Percentiles rank a stretch among this genome's conserved stretches.
These are phyloP conservation scores for Procavia capensis DNA, from an alignment of 2,113 vertebrate species.

Conservation along the genomic window DNA sequence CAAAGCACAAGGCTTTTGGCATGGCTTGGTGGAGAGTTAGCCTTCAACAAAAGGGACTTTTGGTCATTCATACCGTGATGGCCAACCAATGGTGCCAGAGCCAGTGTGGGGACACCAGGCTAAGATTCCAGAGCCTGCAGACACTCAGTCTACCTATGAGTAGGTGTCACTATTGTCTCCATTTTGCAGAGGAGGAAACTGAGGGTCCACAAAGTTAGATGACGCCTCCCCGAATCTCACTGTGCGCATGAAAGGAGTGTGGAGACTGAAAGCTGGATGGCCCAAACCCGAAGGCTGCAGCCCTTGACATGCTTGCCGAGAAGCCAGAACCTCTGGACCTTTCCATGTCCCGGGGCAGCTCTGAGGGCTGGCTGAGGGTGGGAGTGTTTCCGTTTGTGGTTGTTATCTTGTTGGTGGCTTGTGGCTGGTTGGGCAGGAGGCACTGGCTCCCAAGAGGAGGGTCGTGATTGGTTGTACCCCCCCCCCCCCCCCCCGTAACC, in stretches of 20 bases:
- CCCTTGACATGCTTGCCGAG: rapidly evolving
- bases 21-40: background rate
- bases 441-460: background rate
- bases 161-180: no score
- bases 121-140: background rate
- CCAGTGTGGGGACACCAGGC: background rate
- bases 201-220: background rate
- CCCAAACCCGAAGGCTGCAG: no score
- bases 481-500: no score
- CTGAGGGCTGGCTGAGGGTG: background rate
- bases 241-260: rapidly evolving
- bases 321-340: background rate
- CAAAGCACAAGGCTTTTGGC: rapidly evolving
- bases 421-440: background rate
- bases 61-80: rapidly evolving
- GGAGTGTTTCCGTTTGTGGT: no score
- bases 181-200: background rate
- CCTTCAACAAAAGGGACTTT: background rate
- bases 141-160: background rate
- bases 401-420: background rate
- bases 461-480: background rate
- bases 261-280: background rate
- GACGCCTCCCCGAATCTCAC: no score
- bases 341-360: background rate
- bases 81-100: background rate